Conservation (phyloP, 1,140 invertebrate species). For the Hylyphantes graminicola region DNA sequence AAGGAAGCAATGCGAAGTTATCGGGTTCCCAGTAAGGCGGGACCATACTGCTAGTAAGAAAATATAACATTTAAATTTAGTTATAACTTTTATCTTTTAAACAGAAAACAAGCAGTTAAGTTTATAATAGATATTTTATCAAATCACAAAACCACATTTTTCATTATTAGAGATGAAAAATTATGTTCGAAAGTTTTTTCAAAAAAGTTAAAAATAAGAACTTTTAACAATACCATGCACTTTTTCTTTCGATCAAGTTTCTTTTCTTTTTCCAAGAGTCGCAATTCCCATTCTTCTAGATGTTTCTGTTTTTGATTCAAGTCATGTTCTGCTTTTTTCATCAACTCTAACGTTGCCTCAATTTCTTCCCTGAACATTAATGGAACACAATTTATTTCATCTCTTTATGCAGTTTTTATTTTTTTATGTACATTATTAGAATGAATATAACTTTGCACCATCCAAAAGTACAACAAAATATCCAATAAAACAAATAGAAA, state of each 20-base stretch:
- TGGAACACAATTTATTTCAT: not conserved
- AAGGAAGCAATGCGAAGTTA: no score
- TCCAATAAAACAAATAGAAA: not conserved
- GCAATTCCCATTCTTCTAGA: conserved; percentile 67
- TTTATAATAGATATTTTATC: no score
- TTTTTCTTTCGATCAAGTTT: conserved; percentile 65
- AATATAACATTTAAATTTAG: no score
- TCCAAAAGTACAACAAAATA: not conserved
- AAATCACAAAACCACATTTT: no score
- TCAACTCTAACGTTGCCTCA: conserved; percentile 66
- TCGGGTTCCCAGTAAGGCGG: no score
- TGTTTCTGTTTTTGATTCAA: conserved; percentile 67
- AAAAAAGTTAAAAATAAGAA: no score
- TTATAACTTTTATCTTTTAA: no score
- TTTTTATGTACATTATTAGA: not conserved
- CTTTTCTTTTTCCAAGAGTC: conserved; percentile 68
- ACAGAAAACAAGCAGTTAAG: no score
- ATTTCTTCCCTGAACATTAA: conserved; percentile 67
- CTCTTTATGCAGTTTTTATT: not conserved
- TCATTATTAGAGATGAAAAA: no score
- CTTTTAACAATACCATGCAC: conserved; percentile 64
- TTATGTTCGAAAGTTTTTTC: no score
- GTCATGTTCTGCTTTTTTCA: conserved; percentile 68
- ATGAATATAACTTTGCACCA: not conserved
- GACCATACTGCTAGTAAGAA: no score